These are phyloP conservation scores for Bucco capensis DNA, from an alignment of 2,113 vertebrate genomes.

Conservation along the genomic window DNA sequence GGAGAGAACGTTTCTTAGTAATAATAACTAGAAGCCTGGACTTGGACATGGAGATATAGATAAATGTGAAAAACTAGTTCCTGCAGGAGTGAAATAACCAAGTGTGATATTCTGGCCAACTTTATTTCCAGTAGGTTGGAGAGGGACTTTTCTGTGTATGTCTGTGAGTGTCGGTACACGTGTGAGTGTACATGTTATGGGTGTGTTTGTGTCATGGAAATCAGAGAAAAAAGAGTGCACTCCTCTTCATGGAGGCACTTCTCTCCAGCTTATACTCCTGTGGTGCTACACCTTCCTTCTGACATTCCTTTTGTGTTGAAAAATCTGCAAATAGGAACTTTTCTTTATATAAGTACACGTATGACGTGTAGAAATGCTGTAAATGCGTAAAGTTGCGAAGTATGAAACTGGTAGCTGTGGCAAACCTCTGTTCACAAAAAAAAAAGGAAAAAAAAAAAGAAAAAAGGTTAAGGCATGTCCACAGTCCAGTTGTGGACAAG, in stretches of 20 bases:
- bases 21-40: neutral
- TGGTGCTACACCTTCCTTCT: neutral
- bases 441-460: too few relatives aligned
- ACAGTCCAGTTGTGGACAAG: neutral
- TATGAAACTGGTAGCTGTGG: neutral
- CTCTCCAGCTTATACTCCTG: neutral
- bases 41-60: neutral
- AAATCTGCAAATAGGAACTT: neutral
- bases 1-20: neutral
- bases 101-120: neutral
- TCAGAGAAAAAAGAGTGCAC: neutral
- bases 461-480: neutral
- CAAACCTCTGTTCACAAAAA: neutral
- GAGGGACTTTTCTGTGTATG: neutral
- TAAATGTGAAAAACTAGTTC: neutral
- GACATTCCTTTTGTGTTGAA: neutral
- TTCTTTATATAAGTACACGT: neutral
- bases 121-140: neutral
- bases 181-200: accelerated
- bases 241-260: neutral
- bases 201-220: neutral
- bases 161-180: accelerated
- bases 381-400: neutral
- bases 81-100: neutral
- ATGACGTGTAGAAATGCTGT: neutral